Base-by-base conservation (phyloP, 92 coral and sea anemone species). In the Heteractis magnifica region DNA sequence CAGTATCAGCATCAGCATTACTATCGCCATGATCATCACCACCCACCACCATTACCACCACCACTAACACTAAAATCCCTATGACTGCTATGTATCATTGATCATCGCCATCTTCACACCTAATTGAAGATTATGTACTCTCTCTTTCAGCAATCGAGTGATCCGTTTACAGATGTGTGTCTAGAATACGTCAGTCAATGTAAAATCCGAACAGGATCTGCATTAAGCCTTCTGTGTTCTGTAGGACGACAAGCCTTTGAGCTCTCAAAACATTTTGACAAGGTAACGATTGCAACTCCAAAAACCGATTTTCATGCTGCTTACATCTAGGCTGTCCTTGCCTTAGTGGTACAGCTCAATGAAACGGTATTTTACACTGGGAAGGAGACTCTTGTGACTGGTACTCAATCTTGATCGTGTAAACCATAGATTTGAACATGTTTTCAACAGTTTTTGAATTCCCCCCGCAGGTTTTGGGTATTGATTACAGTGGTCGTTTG, bases 401-500 rank as follows among this genome's bases (percentile, higher is more conserved):
- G 44, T 34, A 34, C 3, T 34, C 44, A 34, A 34, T 34, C 44
- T 34, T 34, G 44, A 34, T 34, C 44, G 44, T 34, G 44, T 34
- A 34, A 58, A n/a, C 64, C 64, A 58, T 58, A 11, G 10, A 76
- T 52, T 76, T 76, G 72, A 34, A 21, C 62, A n/a, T 20, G 70
- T 6, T 60, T 10, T 6, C 14, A 1, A 12, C 0, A 12, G 9
- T 3, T 41, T 20, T 58, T 3, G 52, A 62, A 21, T 21, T 75
- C 3, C 77, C 78, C n/a, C 76, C 52, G 10, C 55, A 90, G 93
- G 88, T 90, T 64, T 59, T 83, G 65, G 93, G 87, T 13, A 77
- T 90, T 4, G 93, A 90, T 49, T 87, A 83, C 80, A 83, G 90
- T 71, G 93, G 88, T 12, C 88, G 93, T 21, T 56, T 85, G 71